phyloP scores from a whole-genome alignment of 2,888 invertebrate species.

The Furcula furcula region DNA sequence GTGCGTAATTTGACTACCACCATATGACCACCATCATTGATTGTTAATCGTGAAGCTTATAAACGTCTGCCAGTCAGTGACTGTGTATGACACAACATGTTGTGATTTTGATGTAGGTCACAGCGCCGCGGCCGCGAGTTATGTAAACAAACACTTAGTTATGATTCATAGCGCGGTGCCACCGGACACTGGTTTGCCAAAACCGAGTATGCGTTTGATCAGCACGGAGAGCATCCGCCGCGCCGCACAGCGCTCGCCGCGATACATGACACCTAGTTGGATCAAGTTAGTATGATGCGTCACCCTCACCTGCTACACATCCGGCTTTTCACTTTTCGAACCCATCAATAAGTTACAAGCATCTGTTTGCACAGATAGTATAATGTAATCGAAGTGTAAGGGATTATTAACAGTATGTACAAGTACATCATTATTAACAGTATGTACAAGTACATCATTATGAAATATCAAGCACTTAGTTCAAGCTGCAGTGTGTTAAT shows the following conservation, averaged over 20 bases:
- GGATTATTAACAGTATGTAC: too few relatives aligned
- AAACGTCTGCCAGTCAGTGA: neutral
- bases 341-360: too few relatives aligned
- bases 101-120: slow-evolving; percentile 1
- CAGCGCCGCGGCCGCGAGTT: neutral
- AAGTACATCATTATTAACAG: too few relatives aligned
- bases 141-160: neutral
- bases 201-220: neutral
- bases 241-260: neutral
- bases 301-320: too few relatives aligned
- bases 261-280: neutral
- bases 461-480: too few relatives aligned
- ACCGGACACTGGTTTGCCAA: neutral
- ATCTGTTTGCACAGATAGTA: too few relatives aligned
- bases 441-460: too few relatives aligned
- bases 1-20: neutral
- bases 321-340: too few relatives aligned
- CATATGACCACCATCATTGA: too few relatives aligned
- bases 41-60: neutral
- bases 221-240: neutral
- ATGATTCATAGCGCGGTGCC: neutral
- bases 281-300: slow-evolving; percentile 1
- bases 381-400: too few relatives aligned
- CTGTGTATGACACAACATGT: slow-evolving; percentile 2
- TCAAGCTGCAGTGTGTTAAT: too few relatives aligned